Conservation (phyloP, 1,140 invertebrate species). For the Cryptotermes secundus region DNA sequence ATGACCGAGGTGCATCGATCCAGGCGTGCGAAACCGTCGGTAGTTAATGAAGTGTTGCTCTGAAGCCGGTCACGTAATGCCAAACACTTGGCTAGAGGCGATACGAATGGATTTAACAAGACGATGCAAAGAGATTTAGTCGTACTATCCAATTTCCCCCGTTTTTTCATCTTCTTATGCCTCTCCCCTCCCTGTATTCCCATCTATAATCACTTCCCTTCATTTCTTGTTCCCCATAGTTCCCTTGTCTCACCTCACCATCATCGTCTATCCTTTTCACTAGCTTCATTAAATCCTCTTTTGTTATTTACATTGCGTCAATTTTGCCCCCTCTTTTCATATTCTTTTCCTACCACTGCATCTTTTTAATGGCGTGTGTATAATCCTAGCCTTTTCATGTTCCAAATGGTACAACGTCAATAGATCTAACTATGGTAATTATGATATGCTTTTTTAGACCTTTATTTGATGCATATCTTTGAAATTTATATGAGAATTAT, state of each 20-base stretch:
- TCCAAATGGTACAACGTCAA: not conserved
- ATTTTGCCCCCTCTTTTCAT: not conserved
- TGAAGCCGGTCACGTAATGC: not conserved
- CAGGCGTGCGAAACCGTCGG: too few relatives aligned
- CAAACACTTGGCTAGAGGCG: not conserved
- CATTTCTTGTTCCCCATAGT: not conserved
- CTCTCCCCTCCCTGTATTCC: too few relatives aligned
- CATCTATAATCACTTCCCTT: not conserved
- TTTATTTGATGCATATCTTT: not conserved
- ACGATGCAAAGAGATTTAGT: conserved; percentile 13
- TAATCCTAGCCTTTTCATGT: not conserved
- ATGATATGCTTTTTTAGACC: not conserved
- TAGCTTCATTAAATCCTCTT: conserved; percentile 3
- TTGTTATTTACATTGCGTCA: conserved; percentile 9
- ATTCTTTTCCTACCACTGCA: not conserved
- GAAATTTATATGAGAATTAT: not conserved
- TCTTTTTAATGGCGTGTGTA: conserved; percentile 2
- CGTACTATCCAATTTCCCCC: conserved; percentile 11
- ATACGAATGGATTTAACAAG: conserved; percentile 18
- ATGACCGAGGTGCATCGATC: too few relatives aligned
- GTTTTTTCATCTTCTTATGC: not conserved
- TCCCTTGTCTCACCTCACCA: not conserved
- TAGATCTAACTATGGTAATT: not conserved
- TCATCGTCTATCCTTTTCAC: not conserved
- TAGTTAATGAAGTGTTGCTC: not conserved